Evolutionary conservation across 2,797 vertebrate genomes (phyloP), one percentile per base, ranked within the genome.

Genomic region (Parauchenoglanis punctatus): DNA sequence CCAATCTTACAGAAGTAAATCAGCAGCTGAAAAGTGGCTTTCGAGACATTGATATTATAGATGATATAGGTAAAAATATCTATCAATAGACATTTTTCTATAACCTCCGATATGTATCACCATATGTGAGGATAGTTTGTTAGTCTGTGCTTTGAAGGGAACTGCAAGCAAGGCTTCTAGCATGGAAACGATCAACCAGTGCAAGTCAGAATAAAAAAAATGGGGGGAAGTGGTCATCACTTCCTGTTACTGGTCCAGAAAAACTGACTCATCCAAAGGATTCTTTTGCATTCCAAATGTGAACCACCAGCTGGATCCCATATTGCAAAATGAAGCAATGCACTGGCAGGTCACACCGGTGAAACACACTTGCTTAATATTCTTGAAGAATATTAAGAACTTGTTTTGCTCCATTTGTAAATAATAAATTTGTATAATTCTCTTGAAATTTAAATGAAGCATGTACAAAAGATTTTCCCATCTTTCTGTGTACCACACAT

Each of bases 201-300:
- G 40, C 18, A 58, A 87, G 80, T 28, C 70, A 25, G 84, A 54
- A 59, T 88, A 49, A 81, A 90, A 90, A 88, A 70, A 35, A 35
- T 0, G 35, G 58, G 81, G 68, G 83, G 89, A 92, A 90, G 83
- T 88, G 65, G 52, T 68, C 83, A 81, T 54, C 40, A 63, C 59
- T 46, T 81, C 23, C 15, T 63, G 23, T 1, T 61, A 23, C 25
- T 44, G 23, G 11, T 44, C 17, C 18, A 61, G 44, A 83, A 77
- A 35, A 49, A 31, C 63, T 87, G 28, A 75, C 52, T 68, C 15
- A 35, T 8, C 28, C 31, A 56, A 40, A 67, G 10, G 46, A 44
- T 44, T n/a, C 10, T 61, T 81, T 63, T 81, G 58, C 58, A 81
- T n/a, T 46, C 5, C 13, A 49, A 65, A 82, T 46, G 12, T 49